Evolutionary conservation across 2,888 invertebrate species (phyloP).

Genomic region (Aplocera efformata): DNA sequence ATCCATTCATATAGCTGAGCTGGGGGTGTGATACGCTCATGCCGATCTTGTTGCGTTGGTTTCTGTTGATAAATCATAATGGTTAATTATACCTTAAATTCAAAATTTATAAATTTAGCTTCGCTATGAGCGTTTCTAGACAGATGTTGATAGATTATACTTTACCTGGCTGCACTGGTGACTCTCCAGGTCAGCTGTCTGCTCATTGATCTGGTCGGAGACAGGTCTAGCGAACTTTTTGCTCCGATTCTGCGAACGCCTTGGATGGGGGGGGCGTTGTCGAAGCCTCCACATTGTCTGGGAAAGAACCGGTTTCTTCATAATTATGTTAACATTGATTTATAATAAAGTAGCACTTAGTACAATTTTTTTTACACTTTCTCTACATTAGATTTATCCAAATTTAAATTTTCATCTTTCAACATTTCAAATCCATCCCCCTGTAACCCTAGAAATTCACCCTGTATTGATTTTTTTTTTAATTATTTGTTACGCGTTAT

Average conservation of each 20-base stretch:
- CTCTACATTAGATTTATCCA: no score
- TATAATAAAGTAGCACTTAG: no score
- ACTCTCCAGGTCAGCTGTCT: conserved; percentile 72
- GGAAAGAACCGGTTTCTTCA: no score
- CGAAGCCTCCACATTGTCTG: conserved; percentile 70
- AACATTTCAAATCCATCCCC: no score
- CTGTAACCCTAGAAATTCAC: no score
- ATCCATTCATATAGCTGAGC: conserved; percentile 82
- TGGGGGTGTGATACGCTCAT: conserved; percentile 81
- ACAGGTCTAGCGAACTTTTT: conserved; percentile 65
- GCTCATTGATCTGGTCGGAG: conserved; percentile 52
- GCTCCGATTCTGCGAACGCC: conserved; percentile 55
- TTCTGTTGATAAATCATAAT: conserved; percentile 31
- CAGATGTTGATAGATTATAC: background rate
- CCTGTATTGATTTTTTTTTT: no score
- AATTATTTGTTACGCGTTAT: no score
- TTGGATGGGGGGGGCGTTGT: conserved; percentile 54
- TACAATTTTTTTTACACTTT: no score
- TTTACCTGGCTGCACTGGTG: conserved; percentile 55
- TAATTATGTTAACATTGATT: no score
- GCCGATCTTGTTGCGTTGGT: conserved; percentile 73
- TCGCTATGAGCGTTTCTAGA: no score
- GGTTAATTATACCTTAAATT: background rate
- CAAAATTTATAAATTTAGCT: no score
- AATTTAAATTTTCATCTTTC: no score